These are phyloP conservation scores for Rhingia campestris DNA, from an alignment of 2,888 invertebrate species.

Conservation along the genomic window DNA sequence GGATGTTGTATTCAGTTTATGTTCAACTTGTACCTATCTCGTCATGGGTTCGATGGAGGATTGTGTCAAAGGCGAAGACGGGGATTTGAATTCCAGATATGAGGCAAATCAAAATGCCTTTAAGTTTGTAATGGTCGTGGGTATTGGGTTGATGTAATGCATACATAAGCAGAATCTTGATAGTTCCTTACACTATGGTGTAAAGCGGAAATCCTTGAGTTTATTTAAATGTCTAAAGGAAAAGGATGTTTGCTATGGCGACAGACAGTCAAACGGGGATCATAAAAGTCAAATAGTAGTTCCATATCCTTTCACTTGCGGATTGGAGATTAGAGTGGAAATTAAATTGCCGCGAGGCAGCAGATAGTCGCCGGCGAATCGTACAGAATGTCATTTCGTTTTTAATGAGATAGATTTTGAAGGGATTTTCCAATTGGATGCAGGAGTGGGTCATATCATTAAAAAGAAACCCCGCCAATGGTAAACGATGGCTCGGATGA, in stretches of 20 bases:
- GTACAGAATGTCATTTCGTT: constrained; percentile 37
- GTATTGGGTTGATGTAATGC: constrained; percentile 68
- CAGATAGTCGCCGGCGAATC: constrained; percentile 41
- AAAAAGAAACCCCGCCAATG: constrained; percentile 11
- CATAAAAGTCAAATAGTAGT: constrained; percentile 59
- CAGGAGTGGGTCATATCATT: constrained; percentile 15
- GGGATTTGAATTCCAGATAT: constrained; percentile 66
- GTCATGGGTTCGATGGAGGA: constrained; percentile 40
- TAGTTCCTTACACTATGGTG: constrained; percentile 12
- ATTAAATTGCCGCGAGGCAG: constrained; percentile 66
- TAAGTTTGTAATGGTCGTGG: constrained; percentile 59
- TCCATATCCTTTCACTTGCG: constrained; percentile 20
- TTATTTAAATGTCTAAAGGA: constrained; percentile 53
- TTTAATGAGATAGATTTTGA: constrained; percentile 55
- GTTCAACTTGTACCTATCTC: constrained; percentile 42
- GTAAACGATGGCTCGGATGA: constrained; percentile 7
- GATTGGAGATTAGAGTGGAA: constrained; percentile 48
- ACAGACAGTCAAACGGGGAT: constrained; percentile 50
- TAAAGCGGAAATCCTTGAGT: constrained; percentile 13
- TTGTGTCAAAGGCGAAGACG: constrained; percentile 3
- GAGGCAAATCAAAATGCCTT: constrained; percentile 66
- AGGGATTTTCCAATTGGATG: constrained; percentile 6
- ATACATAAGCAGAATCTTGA: constrained; percentile 65
- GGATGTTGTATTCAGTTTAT: constrained; percentile 47
- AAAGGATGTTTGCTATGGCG: constrained; percentile 45